phyloP scores from a whole-genome alignment of 2,113 vertebrate genomes.

The Symphodus melops region DNA sequence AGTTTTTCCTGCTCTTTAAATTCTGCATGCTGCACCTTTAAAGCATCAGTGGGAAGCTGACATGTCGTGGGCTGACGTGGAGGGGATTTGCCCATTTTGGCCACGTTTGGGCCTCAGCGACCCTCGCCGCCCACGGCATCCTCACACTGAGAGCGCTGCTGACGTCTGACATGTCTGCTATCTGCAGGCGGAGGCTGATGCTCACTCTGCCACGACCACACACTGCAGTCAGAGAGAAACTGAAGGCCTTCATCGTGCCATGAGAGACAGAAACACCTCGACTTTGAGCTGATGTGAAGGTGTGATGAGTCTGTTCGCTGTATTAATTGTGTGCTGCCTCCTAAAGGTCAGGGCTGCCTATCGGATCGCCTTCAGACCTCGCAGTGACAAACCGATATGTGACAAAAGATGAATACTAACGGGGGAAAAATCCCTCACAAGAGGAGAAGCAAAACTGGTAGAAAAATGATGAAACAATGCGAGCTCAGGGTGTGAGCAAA shows the following conservation, averaged over 20 bases:
- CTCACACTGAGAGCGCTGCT: conserved; percentile 59
- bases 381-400: not conserved
- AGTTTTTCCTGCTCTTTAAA: conserved; percentile 29
- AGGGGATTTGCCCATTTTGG: conserved; percentile 69
- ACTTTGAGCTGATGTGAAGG: conserved; percentile 20
- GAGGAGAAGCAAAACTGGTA: conserved; percentile 30
- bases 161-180: conserved; percentile 66
- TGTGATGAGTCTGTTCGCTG: conserved; percentile 47
- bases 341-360: conserved; percentile 50
- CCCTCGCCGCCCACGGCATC: conserved; percentile 62
- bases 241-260: conserved; percentile 15
- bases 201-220: conserved; percentile 55
- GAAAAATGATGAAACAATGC: conserved; percentile 73
- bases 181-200: conserved; percentile 54
- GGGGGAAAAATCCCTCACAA: conserved; percentile 11
- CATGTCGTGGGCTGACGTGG: conserved; percentile 52
- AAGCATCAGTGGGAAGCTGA: conserved; percentile 51
- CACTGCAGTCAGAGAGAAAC: conserved; percentile 68
- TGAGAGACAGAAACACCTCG: conserved; percentile 17
- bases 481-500: conserved; percentile 68
- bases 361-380: conserved; percentile 35
- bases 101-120: conserved; percentile 58
- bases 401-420: conserved; percentile 20
- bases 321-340: conserved; percentile 31
- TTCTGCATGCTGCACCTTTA: conserved; percentile 33